A percentile compares a stretch with the other conserved stretches of the same genome.
Conservation (phyloP, 2,888 invertebrate genomes). For the Aelia acuminata region DNA sequence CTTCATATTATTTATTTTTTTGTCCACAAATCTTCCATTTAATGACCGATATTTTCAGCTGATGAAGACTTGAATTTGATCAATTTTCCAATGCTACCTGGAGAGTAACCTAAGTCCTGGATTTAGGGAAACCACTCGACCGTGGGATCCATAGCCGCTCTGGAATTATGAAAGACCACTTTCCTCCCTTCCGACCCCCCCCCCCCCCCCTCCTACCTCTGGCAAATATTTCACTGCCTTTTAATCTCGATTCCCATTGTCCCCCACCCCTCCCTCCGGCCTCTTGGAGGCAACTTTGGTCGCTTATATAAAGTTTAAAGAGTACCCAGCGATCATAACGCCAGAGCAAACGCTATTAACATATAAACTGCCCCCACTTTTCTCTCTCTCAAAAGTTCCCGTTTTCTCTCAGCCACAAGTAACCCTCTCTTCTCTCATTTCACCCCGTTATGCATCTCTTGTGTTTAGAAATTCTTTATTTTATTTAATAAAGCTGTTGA, state of each 20-base stretch:
- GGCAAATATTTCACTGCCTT: slow-evolving; percentile 47
- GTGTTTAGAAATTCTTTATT: slow-evolving; percentile 19
- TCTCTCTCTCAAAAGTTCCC: slow-evolving; percentile 35
- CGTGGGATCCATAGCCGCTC: not conserved
- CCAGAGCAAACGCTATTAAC: slow-evolving; percentile 35
- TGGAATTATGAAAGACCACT: slow-evolving; percentile 16
- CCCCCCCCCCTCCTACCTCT: not conserved
- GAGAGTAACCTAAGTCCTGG: not conserved
- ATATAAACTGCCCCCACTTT: slow-evolving; percentile 45
- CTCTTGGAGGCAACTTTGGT: slow-evolving; percentile 32
- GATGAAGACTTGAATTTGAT: not conserved
- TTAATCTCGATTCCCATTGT: slow-evolving; percentile 39
- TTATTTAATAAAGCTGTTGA: not conserved
- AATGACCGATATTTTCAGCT: too few species aligned
- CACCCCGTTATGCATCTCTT: not conserved
- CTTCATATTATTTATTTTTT: too few species aligned
- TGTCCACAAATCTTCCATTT: too few species aligned
- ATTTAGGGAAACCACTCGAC: slow-evolving; percentile 19
- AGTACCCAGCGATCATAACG: slow-evolving; percentile 44
- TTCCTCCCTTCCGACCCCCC: not conserved
- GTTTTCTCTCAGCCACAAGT: slow-evolving; percentile 39
- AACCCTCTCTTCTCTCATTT: not conserved
- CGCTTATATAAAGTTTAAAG: slow-evolving; percentile 48
- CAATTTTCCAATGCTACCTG: not conserved
- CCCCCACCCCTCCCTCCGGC: not conserved